Evolutionary conservation across 2,113 vertebrate species (phyloP), one percentile per base, ranked within the genome.

Genomic region (Sinocyclocheilus rhinocerous): DNA sequence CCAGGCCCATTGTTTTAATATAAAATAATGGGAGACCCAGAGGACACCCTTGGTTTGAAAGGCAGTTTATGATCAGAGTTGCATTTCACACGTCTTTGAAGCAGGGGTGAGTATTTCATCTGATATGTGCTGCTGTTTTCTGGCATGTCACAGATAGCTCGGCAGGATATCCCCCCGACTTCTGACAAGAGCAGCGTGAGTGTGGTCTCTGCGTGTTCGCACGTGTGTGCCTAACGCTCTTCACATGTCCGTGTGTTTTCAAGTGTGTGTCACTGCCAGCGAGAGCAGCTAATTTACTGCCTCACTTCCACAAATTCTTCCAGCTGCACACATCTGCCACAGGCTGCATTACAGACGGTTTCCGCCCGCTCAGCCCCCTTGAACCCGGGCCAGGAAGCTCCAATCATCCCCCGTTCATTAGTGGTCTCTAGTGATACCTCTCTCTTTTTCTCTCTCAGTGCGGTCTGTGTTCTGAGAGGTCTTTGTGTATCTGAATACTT

Each of bases 141-240:
- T 87, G 85, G 50, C 73, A 78, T 16, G 48, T 87, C 83, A 16
- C 88, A 89, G 88, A 89, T 55, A 73, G 61, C 45, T 52, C 88
- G 16, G 73, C 88, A 83, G 88, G 88, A 89, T 83, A 61, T 83
- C 86, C 86, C 67, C 24, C 65, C 77, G 26, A 85, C 84, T 52
- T 83, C 67, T 61, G 86, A 89, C 88, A 89, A 89, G 88, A 87
- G 73, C 33, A 87, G 79, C 50, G 89, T 90, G 89, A 88, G 89
- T 90, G 84, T 55, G 76, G 72, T 85, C n/a, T 87, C 42, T 26
- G 88, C 69, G 85, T 88, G 89, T 73, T 79, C 81, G 76, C 76
- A 84, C 81, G 48, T 73, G 86, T 81, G 86, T 88, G 81, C 61
- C 75, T 88, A 75, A 81, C 65, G 77, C 80, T 87, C 84, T 84